Evolutionary conservation across 2,797 vertebrate species (phyloP).

Genomic region (Pantherophis vulpinus): DNA sequence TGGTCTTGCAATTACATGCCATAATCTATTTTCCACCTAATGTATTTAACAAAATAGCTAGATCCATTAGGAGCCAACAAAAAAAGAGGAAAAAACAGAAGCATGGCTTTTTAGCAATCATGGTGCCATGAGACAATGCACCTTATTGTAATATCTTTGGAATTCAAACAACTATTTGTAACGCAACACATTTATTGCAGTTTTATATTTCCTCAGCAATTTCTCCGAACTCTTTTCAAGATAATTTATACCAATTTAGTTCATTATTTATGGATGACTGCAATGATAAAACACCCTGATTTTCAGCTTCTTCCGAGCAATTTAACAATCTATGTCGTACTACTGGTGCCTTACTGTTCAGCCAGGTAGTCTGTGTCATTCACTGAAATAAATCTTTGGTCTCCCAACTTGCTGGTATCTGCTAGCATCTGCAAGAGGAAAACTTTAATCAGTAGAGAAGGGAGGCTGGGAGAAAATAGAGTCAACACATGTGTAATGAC

Average conservation of each 20-base stretch:
- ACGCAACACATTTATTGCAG: slow-evolving; percentile 13
- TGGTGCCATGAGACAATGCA: not conserved
- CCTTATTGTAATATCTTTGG: not conserved
- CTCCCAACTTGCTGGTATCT: slow-evolving; percentile 76
- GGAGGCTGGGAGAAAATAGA: slow-evolving; percentile 49
- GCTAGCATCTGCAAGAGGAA: slow-evolving; percentile 76
- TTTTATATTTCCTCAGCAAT: slow-evolving; percentile 12
- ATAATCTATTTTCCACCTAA: not conserved
- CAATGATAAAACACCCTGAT: not conserved
- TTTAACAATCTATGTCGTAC: slow-evolving; percentile 34
- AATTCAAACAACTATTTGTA: not conserved
- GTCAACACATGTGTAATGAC: slow-evolving; percentile 58
- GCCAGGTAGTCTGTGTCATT: slow-evolving; percentile 72
- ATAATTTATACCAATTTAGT: not conserved
- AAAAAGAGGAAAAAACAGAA: not conserved
- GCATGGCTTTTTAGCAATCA: not conserved
- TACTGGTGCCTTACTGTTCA: slow-evolving; percentile 75
- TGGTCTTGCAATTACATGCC: not conserved
- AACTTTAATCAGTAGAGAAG: slow-evolving; percentile 47
- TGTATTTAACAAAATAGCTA: not conserved
- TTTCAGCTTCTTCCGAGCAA: slow-evolving; percentile 26
- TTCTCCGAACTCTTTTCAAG: slow-evolving; percentile 7
- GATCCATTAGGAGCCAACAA: slow-evolving; percentile 1
- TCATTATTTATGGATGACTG: not conserved
- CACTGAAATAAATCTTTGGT: slow-evolving; percentile 78